Conservation (phyloP, 2,113 vertebrate species). For the Pedionomus torquatus region DNA sequence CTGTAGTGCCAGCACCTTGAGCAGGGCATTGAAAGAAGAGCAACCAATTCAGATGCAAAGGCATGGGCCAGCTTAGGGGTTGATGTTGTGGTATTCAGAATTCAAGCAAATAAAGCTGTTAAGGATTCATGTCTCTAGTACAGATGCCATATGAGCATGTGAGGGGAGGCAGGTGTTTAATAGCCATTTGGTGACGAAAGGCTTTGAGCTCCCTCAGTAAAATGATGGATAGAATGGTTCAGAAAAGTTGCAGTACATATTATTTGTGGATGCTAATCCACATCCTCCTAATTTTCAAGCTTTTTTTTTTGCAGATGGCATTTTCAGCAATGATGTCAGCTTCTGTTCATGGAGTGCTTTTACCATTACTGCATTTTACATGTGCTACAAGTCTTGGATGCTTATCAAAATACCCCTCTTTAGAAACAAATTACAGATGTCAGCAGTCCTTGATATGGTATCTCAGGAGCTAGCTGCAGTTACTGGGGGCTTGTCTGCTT, state of each 20-base stretch:
- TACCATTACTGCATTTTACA: neutral
- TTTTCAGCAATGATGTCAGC: slow-evolving; percentile 5
- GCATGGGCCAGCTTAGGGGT: neutral
- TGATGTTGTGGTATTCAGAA: neutral
- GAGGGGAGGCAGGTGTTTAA: neutral
- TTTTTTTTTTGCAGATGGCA: neutral
- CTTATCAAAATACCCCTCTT: neutral
- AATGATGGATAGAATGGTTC: neutral
- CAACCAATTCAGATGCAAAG: neutral
- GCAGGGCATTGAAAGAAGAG: neutral
- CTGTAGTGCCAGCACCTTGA: neutral
- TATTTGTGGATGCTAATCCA: neutral
- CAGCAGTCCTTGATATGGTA: neutral
- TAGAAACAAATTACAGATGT: neutral
- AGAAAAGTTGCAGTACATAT: neutral
- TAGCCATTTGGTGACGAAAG: neutral
- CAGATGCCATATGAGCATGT: neutral
- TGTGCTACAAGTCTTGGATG: neutral
- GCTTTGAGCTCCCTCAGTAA: neutral
- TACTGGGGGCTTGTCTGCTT: neutral
- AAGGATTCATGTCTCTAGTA: neutral
- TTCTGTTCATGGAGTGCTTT: neutral
- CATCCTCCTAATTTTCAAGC: neutral
- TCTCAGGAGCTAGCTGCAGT: neutral
- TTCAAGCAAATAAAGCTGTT: neutral